phyloP scores from a whole-genome alignment of 1,140 invertebrate species.

The Lordiphosa stackelbergi region DNA sequence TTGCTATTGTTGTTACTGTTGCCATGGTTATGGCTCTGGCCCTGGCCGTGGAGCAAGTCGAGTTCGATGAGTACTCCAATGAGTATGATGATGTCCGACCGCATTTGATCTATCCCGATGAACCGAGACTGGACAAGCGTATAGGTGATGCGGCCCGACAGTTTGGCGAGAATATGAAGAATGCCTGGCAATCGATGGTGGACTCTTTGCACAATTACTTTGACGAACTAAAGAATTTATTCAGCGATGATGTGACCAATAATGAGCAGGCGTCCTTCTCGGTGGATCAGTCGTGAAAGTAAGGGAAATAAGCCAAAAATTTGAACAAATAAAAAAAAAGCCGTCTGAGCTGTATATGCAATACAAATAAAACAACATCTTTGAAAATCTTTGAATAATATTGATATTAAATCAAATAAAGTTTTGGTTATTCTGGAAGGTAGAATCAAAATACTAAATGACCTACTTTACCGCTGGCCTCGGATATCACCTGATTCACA shows the following conservation, averaged over 20 bases:
- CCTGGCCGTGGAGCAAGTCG: constrained; percentile 10
- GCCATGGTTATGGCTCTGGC: neutral
- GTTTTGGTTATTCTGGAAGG: too few relatives aligned
- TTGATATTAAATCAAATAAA: too few relatives aligned
- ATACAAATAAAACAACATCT: too few relatives aligned
- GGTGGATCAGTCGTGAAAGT: neutral
- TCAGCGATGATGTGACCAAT: constrained; percentile 14
- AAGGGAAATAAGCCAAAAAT: too few relatives aligned
- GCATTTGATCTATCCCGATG: constrained; percentile 47
- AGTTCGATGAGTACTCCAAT: constrained; percentile 57
- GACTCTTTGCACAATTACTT: constrained; percentile 50
- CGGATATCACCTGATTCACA: too few relatives aligned
- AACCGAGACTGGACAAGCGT: constrained; percentile 44
- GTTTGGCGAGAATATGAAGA: constrained; percentile 36
- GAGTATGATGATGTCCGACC: constrained; percentile 62
- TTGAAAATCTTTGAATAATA: too few relatives aligned
- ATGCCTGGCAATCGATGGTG: constrained; percentile 57
- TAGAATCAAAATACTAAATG: too few relatives aligned
- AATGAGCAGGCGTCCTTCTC: constrained; percentile 19
- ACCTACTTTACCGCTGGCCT: too few relatives aligned
- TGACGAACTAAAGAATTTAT: constrained; percentile 36
- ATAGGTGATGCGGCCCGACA: constrained; percentile 36
- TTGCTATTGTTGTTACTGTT: constrained; percentile 1
- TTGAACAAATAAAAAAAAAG: too few relatives aligned
- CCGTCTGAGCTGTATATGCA: too few relatives aligned